Evolutionary conservation across 2,113 vertebrate species (phyloP), one percentile per base, ranked within the genome.

Genomic region (Echinops telfairi): DNA sequence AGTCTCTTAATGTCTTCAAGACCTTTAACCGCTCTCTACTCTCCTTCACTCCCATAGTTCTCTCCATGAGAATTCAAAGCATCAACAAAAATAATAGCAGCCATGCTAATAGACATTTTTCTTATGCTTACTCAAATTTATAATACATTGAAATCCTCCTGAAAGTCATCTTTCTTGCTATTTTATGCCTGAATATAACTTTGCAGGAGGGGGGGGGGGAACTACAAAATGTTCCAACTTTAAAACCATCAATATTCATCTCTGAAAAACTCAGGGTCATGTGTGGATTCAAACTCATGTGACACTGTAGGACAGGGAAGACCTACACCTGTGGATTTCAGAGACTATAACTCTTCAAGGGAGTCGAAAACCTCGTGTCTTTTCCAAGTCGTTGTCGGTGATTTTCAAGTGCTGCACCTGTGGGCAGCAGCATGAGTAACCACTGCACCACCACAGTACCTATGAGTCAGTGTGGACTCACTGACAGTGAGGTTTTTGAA

Each of bases 131-230:
- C 3, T 36, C 68, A 58, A 85, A 43, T 29, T 53, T 66, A 3
- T 0, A 33, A 36, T 76, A 89, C 16, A 10, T 75, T 89, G 16
- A 2, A 68, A 4, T 31, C 62, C 27, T 20, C 62, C 17, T 38
- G n/a, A 94, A 71, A 82, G 60, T 23, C 11, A 82, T 12, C 31
- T 22, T 83, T 85, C n/a, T 82, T 82, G 36, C 27, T 84, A n/a
- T 15, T 91, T 15, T 77, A n/a, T 91, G 25, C 4, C 57, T 60
- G 31, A 47, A 62, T 71, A 76, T 86, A 83, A 92, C 70, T 2
- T 33, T 53, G 20, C 10, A 53, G 15, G 15, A 71, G 68, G 23
- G 15, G 25, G 43, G 43, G 7, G 10, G 10, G 10, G 10, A 53
- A 53, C 47, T 53, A 9, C 47, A 53, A 10, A 6, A 53, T 12